Evolutionary conservation across 2,888 invertebrate species (phyloP).

Genomic region (Apodemia hepburni): DNA sequence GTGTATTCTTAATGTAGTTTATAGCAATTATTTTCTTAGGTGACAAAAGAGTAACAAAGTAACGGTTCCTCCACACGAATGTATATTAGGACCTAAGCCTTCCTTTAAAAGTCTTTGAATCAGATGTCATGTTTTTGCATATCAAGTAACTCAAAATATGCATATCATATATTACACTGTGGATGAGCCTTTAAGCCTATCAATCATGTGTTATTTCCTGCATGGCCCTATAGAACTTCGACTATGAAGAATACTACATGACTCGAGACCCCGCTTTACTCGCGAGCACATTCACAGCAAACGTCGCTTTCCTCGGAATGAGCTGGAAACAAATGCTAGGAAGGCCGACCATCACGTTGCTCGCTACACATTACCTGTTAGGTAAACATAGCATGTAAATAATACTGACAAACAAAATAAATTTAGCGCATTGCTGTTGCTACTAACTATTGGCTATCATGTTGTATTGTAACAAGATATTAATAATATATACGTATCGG

Average conservation of each 20-base stretch:
- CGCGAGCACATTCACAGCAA: constrained; percentile 95
- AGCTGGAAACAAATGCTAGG: constrained; percentile 99
- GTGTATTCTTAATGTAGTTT: background rate
- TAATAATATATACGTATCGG: background rate
- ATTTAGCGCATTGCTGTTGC: constrained; percentile 12
- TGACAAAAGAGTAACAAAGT: background rate
- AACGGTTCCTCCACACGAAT: background rate
- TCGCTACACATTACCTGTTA: constrained; percentile 91
- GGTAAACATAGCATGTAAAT: constrained; percentile 77
- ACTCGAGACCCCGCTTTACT: constrained; percentile 97
- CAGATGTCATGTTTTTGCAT: too few relatives aligned
- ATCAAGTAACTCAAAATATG: too few relatives aligned
- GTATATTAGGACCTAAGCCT: too few relatives aligned
- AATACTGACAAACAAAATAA: background rate
- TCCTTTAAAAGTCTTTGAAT: too few relatives aligned
- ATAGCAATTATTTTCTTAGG: background rate
- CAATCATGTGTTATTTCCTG: constrained; percentile 38
- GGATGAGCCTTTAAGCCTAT: constrained; percentile 4
- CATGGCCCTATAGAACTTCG: constrained; percentile 87
- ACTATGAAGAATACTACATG: constrained; percentile 97
- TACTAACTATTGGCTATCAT: constrained; percentile 4
- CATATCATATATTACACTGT: background rate
- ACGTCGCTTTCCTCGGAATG: constrained; percentile 96
- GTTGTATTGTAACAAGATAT: background rate
- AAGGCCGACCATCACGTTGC: constrained; percentile 95